phyloP scores from a whole-genome alignment of 2,888 invertebrate genomes.

The Andrena dorsata region DNA sequence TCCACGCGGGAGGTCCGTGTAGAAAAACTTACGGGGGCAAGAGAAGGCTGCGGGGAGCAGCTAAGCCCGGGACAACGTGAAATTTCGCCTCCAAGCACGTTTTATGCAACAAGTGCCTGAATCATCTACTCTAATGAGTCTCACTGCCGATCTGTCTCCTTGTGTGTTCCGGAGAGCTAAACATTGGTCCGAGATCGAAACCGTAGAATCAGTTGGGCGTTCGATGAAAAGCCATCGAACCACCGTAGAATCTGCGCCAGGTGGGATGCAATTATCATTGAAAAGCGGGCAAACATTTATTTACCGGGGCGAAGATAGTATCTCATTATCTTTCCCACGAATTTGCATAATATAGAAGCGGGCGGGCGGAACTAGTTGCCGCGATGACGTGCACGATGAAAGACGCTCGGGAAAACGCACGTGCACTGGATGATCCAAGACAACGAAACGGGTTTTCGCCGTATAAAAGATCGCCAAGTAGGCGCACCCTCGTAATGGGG shows the following conservation, averaged over 20 bases:
- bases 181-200: background rate
- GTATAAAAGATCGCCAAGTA: constrained; percentile 75
- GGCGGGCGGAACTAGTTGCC: constrained; percentile 48
- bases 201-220: too few species aligned
- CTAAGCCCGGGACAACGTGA: constrained; percentile 51
- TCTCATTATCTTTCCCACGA: constrained; percentile 46
- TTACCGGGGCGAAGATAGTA: constrained; percentile 48
- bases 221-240: background rate
- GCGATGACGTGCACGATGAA: constrained; percentile 34
- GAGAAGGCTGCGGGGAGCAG: constrained; percentile 13
- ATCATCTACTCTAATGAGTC: constrained; percentile 43
- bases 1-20: constrained; percentile 71
- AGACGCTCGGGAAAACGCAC: constrained; percentile 57
- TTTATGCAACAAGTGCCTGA: constrained; percentile 74
- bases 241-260: constrained; percentile 7
- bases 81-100: constrained; percentile 64
- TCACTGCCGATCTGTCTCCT: constrained; percentile 46
- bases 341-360: constrained; percentile 62
- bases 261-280: constrained; percentile 39
- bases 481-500: constrained; percentile 79
- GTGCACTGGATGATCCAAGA: constrained; percentile 51
- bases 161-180: background rate
- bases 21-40: constrained; percentile 71
- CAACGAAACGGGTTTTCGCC: constrained; percentile 74
- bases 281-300: constrained; percentile 52